A percentile compares a stretch with the other conserved stretches of the same genome.
These are phyloP conservation scores for Parus major DNA, from an alignment of 2,113 vertebrate genomes.

Conservation along the genomic window DNA sequence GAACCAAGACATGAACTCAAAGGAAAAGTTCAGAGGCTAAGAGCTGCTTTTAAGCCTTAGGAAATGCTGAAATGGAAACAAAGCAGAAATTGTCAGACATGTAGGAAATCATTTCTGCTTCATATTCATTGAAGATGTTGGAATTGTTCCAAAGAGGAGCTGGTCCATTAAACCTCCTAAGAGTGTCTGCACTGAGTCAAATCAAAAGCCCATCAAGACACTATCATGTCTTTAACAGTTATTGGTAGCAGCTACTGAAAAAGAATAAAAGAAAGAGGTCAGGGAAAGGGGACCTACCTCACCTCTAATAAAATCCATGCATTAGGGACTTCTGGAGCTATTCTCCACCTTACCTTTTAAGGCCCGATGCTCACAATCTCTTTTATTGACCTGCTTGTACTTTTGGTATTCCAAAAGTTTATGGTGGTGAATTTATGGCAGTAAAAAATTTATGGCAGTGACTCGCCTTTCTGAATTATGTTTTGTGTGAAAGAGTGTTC, in stretches of 20 bases:
- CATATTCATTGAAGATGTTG: background rate
- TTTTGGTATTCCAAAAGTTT: background rate
- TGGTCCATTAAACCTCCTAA: background rate
- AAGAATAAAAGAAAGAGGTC: background rate
- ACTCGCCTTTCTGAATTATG: background rate
- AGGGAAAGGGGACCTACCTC: background rate
- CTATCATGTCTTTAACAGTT: background rate
- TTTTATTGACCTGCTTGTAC: background rate
- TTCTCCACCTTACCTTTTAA: background rate
- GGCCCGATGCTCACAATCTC: background rate
- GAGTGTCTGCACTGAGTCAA: background rate
- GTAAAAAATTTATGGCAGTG: background rate
- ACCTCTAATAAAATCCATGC: background rate
- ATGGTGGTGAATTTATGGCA: background rate
- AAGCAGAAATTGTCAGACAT: slow-evolving; percentile 15
- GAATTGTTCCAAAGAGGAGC: slow-evolving; percentile 1
- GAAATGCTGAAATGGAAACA: slow-evolving; percentile 31
- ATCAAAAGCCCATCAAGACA: slow-evolving; percentile 23
- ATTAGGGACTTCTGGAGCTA: background rate
- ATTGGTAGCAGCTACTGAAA: background rate
- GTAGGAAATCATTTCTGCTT: background rate
- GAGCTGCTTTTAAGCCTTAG: background rate
- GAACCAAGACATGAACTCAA: background rate
- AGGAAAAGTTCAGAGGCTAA: slow-evolving; percentile 13
- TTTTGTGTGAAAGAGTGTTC: background rate